phyloP scores from a whole-genome alignment of 2,113 vertebrate species.

The Anthoscopus minutus region DNA sequence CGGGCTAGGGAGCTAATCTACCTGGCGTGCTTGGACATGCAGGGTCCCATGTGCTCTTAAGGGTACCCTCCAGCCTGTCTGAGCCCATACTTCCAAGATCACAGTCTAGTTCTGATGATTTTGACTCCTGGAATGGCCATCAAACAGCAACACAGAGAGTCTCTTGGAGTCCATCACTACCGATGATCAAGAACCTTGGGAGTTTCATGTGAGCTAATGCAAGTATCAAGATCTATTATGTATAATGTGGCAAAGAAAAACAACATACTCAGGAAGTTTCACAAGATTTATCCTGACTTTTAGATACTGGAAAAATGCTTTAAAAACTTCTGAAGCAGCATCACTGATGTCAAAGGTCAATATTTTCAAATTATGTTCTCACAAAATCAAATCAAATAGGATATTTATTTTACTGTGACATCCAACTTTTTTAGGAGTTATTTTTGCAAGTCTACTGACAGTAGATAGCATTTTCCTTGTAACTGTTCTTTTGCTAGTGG shows the following conservation, averaged over 20 bases:
- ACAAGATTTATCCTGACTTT: background rate
- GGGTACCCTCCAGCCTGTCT: slow-evolving; percentile 29
- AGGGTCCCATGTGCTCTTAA: background rate
- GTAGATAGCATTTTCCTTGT: background rate
- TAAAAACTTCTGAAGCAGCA: background rate
- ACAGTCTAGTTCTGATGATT: background rate
- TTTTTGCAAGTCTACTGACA: background rate
- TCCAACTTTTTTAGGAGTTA: background rate
- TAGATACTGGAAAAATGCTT: background rate
- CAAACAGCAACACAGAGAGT: background rate
- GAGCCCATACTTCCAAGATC: background rate
- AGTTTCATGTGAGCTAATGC: background rate
- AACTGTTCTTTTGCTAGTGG: background rate
- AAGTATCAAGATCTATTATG: background rate
- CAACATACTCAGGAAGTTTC: background rate
- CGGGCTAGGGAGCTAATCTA: background rate
- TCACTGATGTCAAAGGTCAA: background rate
- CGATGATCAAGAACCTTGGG: background rate
- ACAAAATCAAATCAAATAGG: background rate
- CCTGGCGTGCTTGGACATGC: background rate
- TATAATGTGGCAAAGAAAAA: background rate
- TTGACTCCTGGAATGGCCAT: background rate
- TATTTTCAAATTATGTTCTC: background rate
- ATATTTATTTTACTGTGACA: background rate
- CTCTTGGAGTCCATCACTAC: background rate